Conservation (phyloP, 2,888 invertebrate genomes). For the Drosophila bunnanda region DNA sequence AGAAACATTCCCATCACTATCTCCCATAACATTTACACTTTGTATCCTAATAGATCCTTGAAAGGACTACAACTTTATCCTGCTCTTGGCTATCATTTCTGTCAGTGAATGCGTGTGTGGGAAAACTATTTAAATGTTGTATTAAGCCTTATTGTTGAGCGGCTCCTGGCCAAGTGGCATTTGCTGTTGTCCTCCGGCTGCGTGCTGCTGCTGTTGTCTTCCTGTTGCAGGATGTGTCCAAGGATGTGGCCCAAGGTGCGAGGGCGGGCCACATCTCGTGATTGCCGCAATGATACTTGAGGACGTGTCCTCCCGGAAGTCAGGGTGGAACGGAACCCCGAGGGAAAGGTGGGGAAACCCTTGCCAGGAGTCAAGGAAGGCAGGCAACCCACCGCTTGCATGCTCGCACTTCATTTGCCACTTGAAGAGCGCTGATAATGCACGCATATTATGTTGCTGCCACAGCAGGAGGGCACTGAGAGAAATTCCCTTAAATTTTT, state of each 20-base stretch:
- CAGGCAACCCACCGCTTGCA: constrained; percentile 8
- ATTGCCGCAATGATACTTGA: constrained; percentile 66
- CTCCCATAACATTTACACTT: too few relatives aligned
- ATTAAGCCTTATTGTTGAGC: constrained; percentile 46
- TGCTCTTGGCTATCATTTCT: not conserved
- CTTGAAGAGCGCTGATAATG: constrained; percentile 68
- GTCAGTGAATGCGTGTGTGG: constrained; percentile 17
- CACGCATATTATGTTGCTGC: constrained; percentile 56
- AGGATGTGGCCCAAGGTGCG: constrained; percentile 58
- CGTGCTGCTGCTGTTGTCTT: constrained; percentile 39
- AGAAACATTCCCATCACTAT: not conserved
- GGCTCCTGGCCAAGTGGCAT: constrained; percentile 13
- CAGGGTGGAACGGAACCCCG: not conserved
- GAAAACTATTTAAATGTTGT: constrained; percentile 69
- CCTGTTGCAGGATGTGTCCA: constrained; percentile 73
- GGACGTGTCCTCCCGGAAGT: constrained; percentile 8
- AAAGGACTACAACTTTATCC: not conserved
- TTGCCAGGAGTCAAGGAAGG: not conserved
- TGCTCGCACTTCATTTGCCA: constrained; percentile 64
- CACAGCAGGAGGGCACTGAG: not conserved
- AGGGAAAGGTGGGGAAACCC: not conserved
- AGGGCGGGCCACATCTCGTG: constrained; percentile 18
- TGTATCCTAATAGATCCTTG: not conserved
- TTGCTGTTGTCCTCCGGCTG: constrained; percentile 28
- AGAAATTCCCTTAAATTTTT: not conserved